Evolutionary conservation across 1,140 invertebrate species (phyloP), one percentile per base, ranked within the genome.

Genomic region (Rhopalosiphum maidis): DNA sequence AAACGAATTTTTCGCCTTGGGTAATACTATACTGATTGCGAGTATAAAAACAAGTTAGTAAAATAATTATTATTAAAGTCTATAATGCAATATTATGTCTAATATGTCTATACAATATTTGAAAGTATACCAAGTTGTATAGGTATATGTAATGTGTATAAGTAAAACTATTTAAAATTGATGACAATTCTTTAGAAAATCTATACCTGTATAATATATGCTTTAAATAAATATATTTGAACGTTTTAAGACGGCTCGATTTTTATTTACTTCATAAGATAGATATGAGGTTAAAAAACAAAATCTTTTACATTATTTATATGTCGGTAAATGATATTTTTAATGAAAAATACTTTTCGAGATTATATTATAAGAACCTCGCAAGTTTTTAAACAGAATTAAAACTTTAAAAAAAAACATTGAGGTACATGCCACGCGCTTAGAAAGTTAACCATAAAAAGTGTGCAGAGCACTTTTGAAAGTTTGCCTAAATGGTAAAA

Each of bases 31-130:
- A 88, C 48, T 37, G 88, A 89, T 89, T 37, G 88, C 51, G 35
- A 89, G 25, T 55, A 89, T 25, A 11, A 89, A 55, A 89, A 89
- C 88, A 5, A 89, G 88, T 89, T 55, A 4, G 48, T 51, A 55
- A 89, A 89, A 89, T 89, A 54, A 89, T 89, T 55, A 89, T 89
- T 89, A 55, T 55, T 55, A 89, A 89, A 89, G 51, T 55, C 48
- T 89, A 41, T 4, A 89, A 55, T 37, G 51, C 35, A 35, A 25
- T 55, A 55, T 37, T 89, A 51, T 89, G 55, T 46, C 22, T 25
- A 55, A 41, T 89, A 51, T 89, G 55, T 46, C 9, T 25, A 41
- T 23, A n/a, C 11, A 22, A 86, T 46, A n/a, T 77, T 77, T 77
- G 60, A 18, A 77, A n/a, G 60, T 68, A 55, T 60, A 30, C 18